Conservation (phyloP, 2,888 invertebrate genomes). For the Myopa testacea region DNA sequence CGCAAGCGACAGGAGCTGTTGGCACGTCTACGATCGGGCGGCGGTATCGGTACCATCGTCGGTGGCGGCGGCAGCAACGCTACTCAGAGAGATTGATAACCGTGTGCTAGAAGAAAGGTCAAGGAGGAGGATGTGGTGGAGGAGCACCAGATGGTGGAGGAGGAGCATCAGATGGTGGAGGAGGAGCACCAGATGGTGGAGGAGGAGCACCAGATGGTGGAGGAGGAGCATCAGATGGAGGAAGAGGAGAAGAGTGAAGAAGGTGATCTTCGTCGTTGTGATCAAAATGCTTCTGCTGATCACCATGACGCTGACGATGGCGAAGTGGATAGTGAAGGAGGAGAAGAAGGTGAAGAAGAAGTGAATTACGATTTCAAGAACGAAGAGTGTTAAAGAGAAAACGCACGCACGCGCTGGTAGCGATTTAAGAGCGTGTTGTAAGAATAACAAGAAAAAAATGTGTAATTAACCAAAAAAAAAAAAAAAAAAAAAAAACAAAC, state of each 20-base stretch:
- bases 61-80: not conserved
- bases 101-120: not conserved
- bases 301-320: not conserved
- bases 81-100: conserved; percentile 47
- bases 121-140: no score
- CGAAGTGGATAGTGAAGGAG: not conserved
- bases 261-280: not conserved
- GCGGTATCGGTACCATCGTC: no score
- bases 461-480: no score
- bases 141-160: not conserved
- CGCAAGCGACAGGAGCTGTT: conserved; percentile 67
- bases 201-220: not conserved
- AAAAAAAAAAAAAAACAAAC: no score
- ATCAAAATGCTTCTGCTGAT: no score
- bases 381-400: not conserved
- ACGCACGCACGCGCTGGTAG: not conserved
- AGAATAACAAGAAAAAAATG: not conserved
- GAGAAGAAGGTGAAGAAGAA: not conserved
- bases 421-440: not conserved
- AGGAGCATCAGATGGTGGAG: not conserved
- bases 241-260: not conserved
- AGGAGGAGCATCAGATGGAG: not conserved
- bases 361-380: not conserved
- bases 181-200: not conserved
- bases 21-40: conserved; percentile 46